Conservation (phyloP, 2,113 vertebrate genomes). For the Pygoscelis adeliae region DNA sequence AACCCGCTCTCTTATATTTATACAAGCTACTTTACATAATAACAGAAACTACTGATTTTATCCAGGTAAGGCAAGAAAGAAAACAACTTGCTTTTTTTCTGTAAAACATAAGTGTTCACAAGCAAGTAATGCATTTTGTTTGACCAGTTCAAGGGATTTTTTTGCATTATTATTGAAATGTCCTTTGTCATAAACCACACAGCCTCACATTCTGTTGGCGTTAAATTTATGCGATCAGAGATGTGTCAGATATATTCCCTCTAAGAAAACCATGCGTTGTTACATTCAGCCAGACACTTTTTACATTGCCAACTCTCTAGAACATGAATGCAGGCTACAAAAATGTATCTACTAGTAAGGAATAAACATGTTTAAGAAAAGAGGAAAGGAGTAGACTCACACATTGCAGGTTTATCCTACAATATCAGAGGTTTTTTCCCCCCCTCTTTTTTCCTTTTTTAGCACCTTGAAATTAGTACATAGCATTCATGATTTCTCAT, state of each 20-base stretch:
- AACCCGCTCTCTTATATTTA: neutral
- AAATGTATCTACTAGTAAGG: neutral
- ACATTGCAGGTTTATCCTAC: neutral
- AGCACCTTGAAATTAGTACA: neutral
- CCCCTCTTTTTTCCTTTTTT: neutral
- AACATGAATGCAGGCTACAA: neutral
- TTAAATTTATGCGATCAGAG: neutral
- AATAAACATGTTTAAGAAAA: neutral
- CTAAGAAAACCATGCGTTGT: neutral
- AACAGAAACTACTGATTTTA: neutral
- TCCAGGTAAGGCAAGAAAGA: neutral
- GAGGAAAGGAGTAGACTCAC: neutral
- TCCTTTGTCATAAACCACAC: neutral
- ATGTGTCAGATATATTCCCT: neutral
- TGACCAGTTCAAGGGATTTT: neutral
- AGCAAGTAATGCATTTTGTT: neutral
- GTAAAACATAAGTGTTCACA: neutral
- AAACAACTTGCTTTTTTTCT: neutral
- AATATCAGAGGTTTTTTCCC: rapidly evolving
- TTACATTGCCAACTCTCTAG: neutral
- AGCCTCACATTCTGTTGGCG: neutral
- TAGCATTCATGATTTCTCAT: neutral
- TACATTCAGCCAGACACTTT: neutral
- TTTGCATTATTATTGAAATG: neutral
- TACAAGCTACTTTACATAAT: neutral